Conservation (phyloP, 1,140 invertebrate species). For the Sipha flava region DNA sequence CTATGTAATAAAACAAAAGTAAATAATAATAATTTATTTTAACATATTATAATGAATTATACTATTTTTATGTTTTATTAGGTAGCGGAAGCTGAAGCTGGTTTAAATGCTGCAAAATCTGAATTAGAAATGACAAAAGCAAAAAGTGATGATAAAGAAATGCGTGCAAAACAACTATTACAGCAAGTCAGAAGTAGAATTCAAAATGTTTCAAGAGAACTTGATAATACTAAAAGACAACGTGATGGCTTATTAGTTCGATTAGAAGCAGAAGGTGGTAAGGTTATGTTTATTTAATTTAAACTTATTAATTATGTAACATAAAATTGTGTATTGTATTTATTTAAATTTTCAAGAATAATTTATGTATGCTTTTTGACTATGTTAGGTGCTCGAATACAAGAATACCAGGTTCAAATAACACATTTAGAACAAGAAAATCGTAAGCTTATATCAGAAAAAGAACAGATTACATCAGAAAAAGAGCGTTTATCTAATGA, state of each 20-base stretch:
- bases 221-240: conserved; percentile 19
- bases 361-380: background rate
- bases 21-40: too few relatives aligned
- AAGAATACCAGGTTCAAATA: background rate
- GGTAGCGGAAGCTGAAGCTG: background rate
- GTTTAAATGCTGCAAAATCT: conserved; percentile 22
- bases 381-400: background rate
- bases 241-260: background rate
- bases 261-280: conserved; percentile 1
- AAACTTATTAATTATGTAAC: too few relatives aligned
- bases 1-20: too few relatives aligned
- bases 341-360: too few relatives aligned
- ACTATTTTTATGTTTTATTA: background rate
- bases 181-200: conserved; percentile 15
- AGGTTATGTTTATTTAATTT: background rate
- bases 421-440: conserved; percentile 1
- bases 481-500: conserved; percentile 55
- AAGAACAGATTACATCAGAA: conserved; percentile 56
- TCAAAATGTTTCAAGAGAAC: background rate
- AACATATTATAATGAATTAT: too few relatives aligned
- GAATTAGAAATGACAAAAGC: conserved; percentile 7
- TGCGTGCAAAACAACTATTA: conserved; percentile 20
- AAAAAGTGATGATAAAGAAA: conserved; percentile 25
- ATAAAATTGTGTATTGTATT: too few relatives aligned
- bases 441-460: conserved; percentile 47